phyloP scores from a whole-genome alignment of 2,113 vertebrate genomes.

The Laticauda laticaudata region DNA sequence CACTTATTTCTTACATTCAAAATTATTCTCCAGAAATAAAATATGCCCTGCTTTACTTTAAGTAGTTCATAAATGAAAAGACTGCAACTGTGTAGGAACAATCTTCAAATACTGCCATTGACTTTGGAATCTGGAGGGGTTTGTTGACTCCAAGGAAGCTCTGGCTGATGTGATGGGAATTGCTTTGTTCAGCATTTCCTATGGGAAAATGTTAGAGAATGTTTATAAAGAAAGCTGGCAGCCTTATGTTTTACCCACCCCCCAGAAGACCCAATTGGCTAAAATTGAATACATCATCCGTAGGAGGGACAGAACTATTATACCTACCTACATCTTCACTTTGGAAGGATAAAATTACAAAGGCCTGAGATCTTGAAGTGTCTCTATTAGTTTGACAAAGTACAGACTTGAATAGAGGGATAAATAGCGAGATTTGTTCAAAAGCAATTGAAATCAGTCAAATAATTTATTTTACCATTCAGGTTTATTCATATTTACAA shows the following conservation, averaged over 20 bases:
- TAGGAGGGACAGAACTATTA: neutral
- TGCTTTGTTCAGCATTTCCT: slow-evolving; percentile 74
- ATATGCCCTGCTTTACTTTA: slow-evolving; percentile 59
- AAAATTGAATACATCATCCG: slow-evolving; percentile 41
- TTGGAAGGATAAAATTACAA: neutral
- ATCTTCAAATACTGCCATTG: slow-evolving; percentile 57
- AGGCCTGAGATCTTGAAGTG: neutral
- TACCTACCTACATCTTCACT: neutral
- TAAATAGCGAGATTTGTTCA: neutral
- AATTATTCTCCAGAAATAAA: slow-evolving; percentile 51
- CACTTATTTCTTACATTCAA: slow-evolving; percentile 26
- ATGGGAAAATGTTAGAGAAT: slow-evolving; percentile 72
- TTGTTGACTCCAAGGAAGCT: slow-evolving; percentile 50
- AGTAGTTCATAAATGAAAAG: slow-evolving; percentile 58
- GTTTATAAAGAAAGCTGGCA: slow-evolving; percentile 55
- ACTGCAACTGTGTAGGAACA: slow-evolving; percentile 46
- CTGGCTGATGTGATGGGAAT: slow-evolving; percentile 69
- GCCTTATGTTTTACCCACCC: slow-evolving; percentile 47
- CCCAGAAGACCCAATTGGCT: slow-evolving; percentile 32
- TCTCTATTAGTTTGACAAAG: neutral
- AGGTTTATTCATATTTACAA: neutral
- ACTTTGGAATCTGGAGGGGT: slow-evolving; percentile 63
- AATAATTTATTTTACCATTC: neutral
- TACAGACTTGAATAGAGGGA: neutral
- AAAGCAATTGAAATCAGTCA: neutral